Percentiles rank a stretch among this genome's conserved stretches.
Evolutionary conservation across 2,888 invertebrate genomes (phyloP).

Genomic region (Drosophila niveifrons): DNA sequence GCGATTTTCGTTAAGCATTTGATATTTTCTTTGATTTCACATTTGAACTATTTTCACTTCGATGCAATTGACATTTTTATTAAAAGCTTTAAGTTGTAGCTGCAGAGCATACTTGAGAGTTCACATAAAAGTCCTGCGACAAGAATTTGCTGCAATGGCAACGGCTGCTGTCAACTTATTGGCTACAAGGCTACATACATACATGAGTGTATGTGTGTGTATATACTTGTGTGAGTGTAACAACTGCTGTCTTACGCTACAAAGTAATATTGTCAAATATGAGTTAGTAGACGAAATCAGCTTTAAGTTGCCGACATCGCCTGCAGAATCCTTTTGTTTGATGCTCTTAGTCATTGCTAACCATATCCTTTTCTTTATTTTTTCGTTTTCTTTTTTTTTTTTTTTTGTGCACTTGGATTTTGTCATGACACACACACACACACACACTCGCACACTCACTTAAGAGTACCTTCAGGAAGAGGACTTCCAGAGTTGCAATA

Average conservation of each 20-base stretch:
- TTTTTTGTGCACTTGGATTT: slow-evolving; percentile 41
- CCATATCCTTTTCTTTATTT: slow-evolving; percentile 37
- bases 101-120: slow-evolving; percentile 21
- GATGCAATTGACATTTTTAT: slow-evolving; percentile 80
- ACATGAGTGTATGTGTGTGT: slow-evolving; percentile 5
- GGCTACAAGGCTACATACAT: slow-evolving; percentile 46
- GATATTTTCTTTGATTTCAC: slow-evolving; percentile 19
- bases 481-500: slow-evolving; percentile 49
- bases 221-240: slow-evolving; percentile 19
- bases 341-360: slow-evolving; percentile 69
- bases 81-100: slow-evolving; percentile 79
- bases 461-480: slow-evolving; percentile 4
- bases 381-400: slow-evolving; percentile 34
- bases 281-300: slow-evolving; percentile 62
- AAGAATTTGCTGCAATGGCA: slow-evolving; percentile 68
- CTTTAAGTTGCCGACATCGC: slow-evolving; percentile 66
- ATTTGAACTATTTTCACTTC: slow-evolving; percentile 62
- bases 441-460: slow-evolving; percentile 1
- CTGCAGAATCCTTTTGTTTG: slow-evolving; percentile 66
- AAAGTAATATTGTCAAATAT: slow-evolving; percentile 79
- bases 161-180: slow-evolving; percentile 77
- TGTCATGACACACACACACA: slow-evolving; percentile 54
- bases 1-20: slow-evolving; percentile 1
- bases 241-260: slow-evolving; percentile 67
- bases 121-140: slow-evolving; percentile 57